Base-by-base conservation (phyloP, 1,140 invertebrate genomes). In the Carposina sasakii region DNA sequence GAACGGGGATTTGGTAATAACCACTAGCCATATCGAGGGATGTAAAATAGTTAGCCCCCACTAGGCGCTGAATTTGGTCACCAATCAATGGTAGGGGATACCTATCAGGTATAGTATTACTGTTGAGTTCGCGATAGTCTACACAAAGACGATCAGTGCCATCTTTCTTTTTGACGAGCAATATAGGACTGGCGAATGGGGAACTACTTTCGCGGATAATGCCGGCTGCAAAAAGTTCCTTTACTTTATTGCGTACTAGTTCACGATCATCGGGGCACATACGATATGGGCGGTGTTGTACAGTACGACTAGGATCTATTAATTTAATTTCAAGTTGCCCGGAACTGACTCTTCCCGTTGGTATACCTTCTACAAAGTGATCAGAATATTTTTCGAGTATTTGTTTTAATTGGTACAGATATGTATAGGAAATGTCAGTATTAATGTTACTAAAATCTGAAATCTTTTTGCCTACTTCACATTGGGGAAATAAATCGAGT, bases 71-170 rank as follows among this genome's bases (percentile, higher is more conserved):
- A 8, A 89, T 53, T n/a, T 57, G 58, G 22, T 86, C 81, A 20
- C 83, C 72, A 9, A 87, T 85, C 4, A 71, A 34, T 0, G 86
- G 87, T 3, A 89, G 42, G 0, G 87, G 87, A 54, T 23, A 44
- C 15, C 42, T 47, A 46, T 87, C 82, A 21, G 57, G 60, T 2
- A 63, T 54, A 0, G 81, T 86, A 2, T 76, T 52, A 0, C 43
- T 31, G 60, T 88, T 89, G 4, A 89, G 46, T 19, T 50, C 28
- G 13, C 76, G 43, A 50, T 72, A 89, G 50, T 84, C 71, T 0
- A 69, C 51, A 19, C 56, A 63, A 31, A 81, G 51, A 13, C 60
- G 12, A 46, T 55, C 16, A 6, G 63, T 36, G 0, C 61, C 58
- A 28, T 55, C 54, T 20, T 57, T 60, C 31, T 64, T 63, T 13